Evolutionary conservation across 2,113 vertebrate species (phyloP), one percentile per base, ranked within the genome.

Genomic region (Tringa solitaria): DNA sequence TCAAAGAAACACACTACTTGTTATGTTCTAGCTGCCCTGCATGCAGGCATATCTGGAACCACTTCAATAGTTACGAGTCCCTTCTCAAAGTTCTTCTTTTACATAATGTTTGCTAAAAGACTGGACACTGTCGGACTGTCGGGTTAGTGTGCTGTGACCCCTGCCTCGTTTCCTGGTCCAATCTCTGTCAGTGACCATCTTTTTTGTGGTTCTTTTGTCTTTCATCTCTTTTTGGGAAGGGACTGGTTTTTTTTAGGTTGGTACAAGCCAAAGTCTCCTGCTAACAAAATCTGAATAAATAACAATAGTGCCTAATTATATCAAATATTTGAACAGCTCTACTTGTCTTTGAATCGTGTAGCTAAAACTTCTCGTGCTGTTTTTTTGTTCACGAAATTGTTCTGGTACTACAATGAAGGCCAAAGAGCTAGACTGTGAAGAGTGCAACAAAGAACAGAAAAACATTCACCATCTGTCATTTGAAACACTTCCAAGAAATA

Each of bases 391-490:
- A 82, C 12, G 39, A 60, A 92, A 63, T 91, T 56, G 14, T 79
- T 91, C n/a, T 72, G 32, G 30, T 82, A 74, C 60, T 75, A 94
- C 87, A 69, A 54, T 21, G 63, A 67, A 90, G 85, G 77, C 60
- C 56, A 87, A 85, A 87, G 64, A 91, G 61, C 20, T 73, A 87
- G 65, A 56, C 74, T 86, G 84, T 87, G 73, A 93, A 95, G 39
- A 85, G 75, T 69, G 45, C 88, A 90, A 80, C 79, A 89, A 93
- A 92, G 83, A 93, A 91, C 57, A 23, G 54, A 72, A 93, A 95
- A 96, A 59, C 69, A 79, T 79, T 83, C 30, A 59, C 84, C 92
- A 94, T 87, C 92, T 94, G 87, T 67, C 87, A 74, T 89, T 63
- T 77, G 77, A 88, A 95, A 56, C 10, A 50, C 30, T 84, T 93